phyloP scores from a whole-genome alignment of 2,888 invertebrate species.

The Drosophila rubida region DNA sequence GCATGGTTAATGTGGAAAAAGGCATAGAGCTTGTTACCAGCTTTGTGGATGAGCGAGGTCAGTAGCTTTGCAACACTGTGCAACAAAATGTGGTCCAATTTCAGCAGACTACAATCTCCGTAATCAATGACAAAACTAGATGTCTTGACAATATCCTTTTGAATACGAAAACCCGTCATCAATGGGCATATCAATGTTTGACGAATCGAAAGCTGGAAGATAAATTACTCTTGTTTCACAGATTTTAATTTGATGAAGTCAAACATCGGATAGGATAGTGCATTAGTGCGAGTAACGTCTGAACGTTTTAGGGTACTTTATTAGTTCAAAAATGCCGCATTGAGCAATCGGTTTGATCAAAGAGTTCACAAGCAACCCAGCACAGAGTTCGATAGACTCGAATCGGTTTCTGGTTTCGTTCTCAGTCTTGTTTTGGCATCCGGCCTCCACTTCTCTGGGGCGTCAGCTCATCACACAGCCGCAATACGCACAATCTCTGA shows the following conservation, averaged over 20 bases:
- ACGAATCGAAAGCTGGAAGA: neutral
- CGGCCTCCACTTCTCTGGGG: conserved; percentile 17
- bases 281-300: neutral
- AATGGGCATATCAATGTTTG: neutral
- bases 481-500: conserved; percentile 55
- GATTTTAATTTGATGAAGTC: neutral
- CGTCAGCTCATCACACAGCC: conserved; percentile 60
- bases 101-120: neutral
- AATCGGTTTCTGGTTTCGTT: conserved; percentile 23
- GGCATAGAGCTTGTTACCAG: conserved; percentile 7
- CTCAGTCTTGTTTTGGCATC: neutral
- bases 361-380: conserved; percentile 19
- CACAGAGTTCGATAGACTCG: neutral
- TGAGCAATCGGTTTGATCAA: conserved; percentile 49
- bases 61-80: conserved; percentile 12
- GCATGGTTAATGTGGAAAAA: conserved; percentile 44
- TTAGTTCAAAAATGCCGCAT: conserved; percentile 63
- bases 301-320: conserved; percentile 28
- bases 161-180: neutral
- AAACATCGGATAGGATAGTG: conserved; percentile 36
- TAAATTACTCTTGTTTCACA: neutral
- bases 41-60: conserved; percentile 5
- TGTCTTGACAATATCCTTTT: neutral
- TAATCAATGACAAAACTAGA: neutral
- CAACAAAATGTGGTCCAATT: neutral